Base-by-base conservation (phyloP, 2,113 vertebrate genomes). In the Microcebus griseorufus region DNA sequence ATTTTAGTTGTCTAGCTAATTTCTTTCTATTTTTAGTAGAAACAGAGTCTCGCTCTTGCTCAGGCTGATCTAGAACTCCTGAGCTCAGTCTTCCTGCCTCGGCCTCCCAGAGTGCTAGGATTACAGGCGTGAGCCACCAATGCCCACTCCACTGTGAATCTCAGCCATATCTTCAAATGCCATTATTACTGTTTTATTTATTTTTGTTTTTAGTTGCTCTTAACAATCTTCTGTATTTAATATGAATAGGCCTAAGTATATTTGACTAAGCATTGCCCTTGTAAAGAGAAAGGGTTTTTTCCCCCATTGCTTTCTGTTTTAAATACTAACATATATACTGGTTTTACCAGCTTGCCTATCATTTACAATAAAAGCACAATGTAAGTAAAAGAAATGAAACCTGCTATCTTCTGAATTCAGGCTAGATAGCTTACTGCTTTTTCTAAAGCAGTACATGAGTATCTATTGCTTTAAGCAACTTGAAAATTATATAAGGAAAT, bases 401-500 rank as follows among this genome's bases (percentile, higher is more conserved):
- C 3, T 29, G 17, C 16, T 83, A 29, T 82, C 84, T 75, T 73
- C 88, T 88, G 65, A 84, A 93, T 51, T 70, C 42, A 34, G 2
- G 25, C 62, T 53, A 82, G 51, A 37, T 67, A 39, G 5, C 53
- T 78, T 58, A 27, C 51, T 94, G 27, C 51, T 69, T 96, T 96
- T 93, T 79, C 75, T n/a, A 72, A 82, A 87, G 37, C 20, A 64
- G 1, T 64, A 11, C 17, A 3, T 75, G 42, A 91, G 20, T 70
- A 87, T 81, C 23, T 89, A 42, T 51, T 65, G 62, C 37, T 78
- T 80, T 62, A 75, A 97, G 65, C 76, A 76, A 75, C 27, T 93
- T 87, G 27, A 85, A 95, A 93, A 96, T 80, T 84, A 94, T 29
- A 16, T 69, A 87, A 90, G 39, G 80, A 96, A 95, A 80, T 94